These are phyloP conservation scores for Drosophila neocordata DNA, from an alignment of 1,140 invertebrate genomes.

Conservation along the genomic window DNA sequence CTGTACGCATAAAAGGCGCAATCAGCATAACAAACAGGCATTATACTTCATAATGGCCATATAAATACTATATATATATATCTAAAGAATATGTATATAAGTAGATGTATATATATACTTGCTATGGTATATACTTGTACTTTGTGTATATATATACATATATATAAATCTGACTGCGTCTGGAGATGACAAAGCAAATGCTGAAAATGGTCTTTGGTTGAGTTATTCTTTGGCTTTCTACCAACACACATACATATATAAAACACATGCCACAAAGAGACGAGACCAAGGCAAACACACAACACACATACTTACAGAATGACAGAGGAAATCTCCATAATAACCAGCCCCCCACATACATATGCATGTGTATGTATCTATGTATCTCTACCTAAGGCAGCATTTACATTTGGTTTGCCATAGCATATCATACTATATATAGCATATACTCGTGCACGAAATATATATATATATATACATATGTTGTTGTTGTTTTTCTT, in stretches of 20 bases:
- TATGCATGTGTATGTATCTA: not conserved
- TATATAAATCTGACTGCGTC: conserved; percentile 5
- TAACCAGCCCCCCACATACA: conserved; percentile 43
- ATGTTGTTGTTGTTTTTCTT: not conserved
- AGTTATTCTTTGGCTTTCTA: conserved; percentile 65
- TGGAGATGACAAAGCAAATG: conserved; percentile 62
- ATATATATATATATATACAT: conserved; percentile 2
- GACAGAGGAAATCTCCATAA: conserved; percentile 59
- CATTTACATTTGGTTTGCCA: conserved; percentile 21
- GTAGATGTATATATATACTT: conserved; percentile 13
- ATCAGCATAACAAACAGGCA: conserved; percentile 68
- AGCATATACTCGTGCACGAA: conserved; percentile 19
- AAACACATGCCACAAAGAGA: conserved; percentile 41
- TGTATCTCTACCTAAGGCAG: not conserved
- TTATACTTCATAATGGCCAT: conserved; percentile 58
- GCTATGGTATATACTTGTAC: not conserved
- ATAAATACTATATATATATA: conserved; percentile 32
- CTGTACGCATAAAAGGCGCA: conserved; percentile 56
- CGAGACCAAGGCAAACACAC: conserved; percentile 47
- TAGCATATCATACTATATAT: conserved; percentile 30
- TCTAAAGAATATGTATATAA: conserved; percentile 19
- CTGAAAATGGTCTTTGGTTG: conserved; percentile 55
- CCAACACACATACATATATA: conserved; percentile 41
- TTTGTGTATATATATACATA: conserved; percentile 8
- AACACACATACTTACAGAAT: conserved; percentile 43